phyloP scores from a whole-genome alignment of 2,113 vertebrate species.

The Larimichthys crocea region DNA sequence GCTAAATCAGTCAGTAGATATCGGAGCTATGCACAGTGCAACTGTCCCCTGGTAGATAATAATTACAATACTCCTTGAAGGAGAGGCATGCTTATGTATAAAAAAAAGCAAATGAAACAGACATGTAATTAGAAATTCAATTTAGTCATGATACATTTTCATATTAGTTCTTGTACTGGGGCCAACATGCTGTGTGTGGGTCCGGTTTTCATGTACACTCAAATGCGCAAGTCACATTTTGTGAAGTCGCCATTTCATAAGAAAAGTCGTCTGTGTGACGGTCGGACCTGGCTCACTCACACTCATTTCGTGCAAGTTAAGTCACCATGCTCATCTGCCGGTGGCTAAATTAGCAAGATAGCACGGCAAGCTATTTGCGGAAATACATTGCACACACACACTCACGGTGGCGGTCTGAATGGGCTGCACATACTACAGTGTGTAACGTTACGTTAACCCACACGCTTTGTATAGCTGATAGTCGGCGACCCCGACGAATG shows the following conservation, averaged over 20 bases:
- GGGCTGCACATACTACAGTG: conserved; percentile 32
- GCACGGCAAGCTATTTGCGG: conserved; percentile 28
- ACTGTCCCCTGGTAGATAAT: background rate
- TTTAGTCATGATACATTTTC: no score
- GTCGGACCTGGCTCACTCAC: background rate
- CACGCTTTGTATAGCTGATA: background rate
- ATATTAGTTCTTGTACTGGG: background rate
- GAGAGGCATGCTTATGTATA: background rate
- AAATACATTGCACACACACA: conserved; percentile 33
- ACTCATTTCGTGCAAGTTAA: conserved; percentile 17
- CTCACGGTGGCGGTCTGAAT: conserved; percentile 17
- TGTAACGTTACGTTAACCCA: conserved; percentile 1
- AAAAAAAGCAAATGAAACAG: no score
- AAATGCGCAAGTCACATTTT: background rate
- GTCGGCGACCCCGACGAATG: background rate
- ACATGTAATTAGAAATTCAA: no score
- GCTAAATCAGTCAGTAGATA: conserved; percentile 12
- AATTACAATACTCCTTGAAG: background rate
- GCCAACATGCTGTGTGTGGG: background rate
- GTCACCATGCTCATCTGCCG: conserved; percentile 40
- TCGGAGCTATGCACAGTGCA: background rate
- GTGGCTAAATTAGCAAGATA: conserved; percentile 31
- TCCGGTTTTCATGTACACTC: background rate
- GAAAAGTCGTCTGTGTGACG: background rate
- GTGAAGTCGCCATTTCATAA: background rate